Percentiles rank a stretch among this genome's conserved stretches.
phyloP scores from a whole-genome alignment of 2,888 invertebrate species.

The Steinernema hermaphroditum region DNA sequence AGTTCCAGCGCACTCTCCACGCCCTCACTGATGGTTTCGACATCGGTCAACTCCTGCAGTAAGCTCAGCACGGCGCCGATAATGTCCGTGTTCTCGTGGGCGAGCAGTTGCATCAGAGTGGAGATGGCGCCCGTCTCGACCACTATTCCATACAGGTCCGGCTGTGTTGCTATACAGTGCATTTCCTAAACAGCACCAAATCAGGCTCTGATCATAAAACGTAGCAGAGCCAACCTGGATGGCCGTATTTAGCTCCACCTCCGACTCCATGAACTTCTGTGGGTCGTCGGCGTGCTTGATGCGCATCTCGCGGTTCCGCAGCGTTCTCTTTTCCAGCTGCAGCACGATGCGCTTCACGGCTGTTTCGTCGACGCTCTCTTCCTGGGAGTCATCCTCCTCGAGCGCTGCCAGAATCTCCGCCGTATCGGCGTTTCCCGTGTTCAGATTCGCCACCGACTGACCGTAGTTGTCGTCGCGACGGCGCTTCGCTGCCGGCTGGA shows the following conservation, averaged over 20 bases:
- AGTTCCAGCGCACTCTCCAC: constrained; percentile 71
- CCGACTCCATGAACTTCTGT: constrained; percentile 87
- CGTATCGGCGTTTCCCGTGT: constrained; percentile 37
- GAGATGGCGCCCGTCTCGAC: constrained; percentile 84
- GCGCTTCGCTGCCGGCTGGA: constrained; percentile 53
- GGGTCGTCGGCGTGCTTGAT: constrained; percentile 85
- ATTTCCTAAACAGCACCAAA: constrained; percentile 74
- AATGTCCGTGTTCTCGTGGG: constrained; percentile 94
- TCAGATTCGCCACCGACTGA: constrained; percentile 32
- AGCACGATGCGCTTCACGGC: constrained; percentile 51
- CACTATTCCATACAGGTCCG: constrained; percentile 87
- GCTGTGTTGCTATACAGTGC: constrained; percentile 89
- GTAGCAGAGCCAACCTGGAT: constrained; percentile 68
- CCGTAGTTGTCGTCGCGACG: constrained; percentile 42
- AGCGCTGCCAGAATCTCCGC: constrained; percentile 57
- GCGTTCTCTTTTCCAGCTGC: constrained; percentile 79
- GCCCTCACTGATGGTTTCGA: constrained; percentile 81
- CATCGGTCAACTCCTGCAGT: constrained; percentile 87
- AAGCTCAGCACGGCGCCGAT: constrained; percentile 79
- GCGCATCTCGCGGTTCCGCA: constrained; percentile 93
- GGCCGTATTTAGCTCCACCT: constrained; percentile 86
- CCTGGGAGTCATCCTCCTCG: constrained; percentile 50
- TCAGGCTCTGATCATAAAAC: too few species aligned
- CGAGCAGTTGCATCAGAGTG: constrained; percentile 85
- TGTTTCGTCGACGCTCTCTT: constrained; percentile 51